Evolutionary conservation across 2,113 vertebrate genomes (phyloP).

Genomic region (Catharus minimus): DNA sequence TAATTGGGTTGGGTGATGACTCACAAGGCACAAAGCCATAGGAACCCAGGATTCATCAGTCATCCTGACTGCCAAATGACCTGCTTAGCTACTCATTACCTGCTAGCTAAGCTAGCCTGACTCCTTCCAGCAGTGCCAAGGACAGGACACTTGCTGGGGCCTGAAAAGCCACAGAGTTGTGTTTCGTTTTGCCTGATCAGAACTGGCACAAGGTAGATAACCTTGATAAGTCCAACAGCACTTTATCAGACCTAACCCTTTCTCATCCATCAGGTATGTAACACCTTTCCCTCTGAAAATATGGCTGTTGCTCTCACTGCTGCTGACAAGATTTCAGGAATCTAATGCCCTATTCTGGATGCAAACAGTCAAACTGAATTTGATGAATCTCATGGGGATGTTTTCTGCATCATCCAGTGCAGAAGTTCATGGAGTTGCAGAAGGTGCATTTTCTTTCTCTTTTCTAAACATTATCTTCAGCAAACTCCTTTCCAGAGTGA

Average conservation of each 20-base stretch:
- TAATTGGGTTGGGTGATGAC: background rate
- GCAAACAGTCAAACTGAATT: background rate
- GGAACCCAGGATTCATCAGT: background rate
- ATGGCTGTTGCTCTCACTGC: background rate
- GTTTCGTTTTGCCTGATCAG: background rate
- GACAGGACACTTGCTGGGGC: background rate
- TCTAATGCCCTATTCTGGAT: background rate
- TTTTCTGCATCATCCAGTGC: background rate
- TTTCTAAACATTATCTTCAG: background rate
- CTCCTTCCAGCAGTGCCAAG: background rate
- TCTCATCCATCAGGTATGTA: background rate
- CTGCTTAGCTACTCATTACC: conserved; percentile 14
- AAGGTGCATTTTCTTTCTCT: background rate
- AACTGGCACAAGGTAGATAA: background rate
- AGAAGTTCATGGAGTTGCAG: background rate
- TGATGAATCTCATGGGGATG: background rate
- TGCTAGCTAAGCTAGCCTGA: conserved; percentile 21
- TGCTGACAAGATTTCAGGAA: background rate
- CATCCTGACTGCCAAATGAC: conserved; percentile 14
- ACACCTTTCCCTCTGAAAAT: background rate
- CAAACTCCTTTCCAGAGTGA: background rate
- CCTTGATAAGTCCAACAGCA: background rate
- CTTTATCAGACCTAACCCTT: background rate
- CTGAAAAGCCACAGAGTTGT: background rate
- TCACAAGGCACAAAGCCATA: background rate